A percentile compares a stretch with the other conserved stretches of the same genome.
These are phyloP conservation scores for Leptinotarsa texana DNA, from an alignment of 1,140 invertebrate genomes.

Conservation along the genomic window DNA sequence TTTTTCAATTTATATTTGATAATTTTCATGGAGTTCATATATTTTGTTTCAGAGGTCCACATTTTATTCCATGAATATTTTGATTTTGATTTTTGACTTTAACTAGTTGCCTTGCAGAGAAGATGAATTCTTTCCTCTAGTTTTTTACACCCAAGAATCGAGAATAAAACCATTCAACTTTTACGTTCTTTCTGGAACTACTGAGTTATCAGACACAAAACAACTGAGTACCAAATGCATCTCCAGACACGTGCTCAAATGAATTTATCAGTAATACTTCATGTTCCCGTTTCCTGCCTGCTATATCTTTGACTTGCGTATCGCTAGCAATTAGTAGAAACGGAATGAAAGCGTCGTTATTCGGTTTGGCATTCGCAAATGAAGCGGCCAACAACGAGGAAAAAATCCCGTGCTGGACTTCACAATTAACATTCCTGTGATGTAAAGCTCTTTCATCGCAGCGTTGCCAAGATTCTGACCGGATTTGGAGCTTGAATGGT, in stretches of 20 bases:
- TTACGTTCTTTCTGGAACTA: no score
- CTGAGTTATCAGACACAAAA: neutral
- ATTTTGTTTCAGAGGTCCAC: no score
- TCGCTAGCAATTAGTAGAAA: slow-evolving; percentile 8
- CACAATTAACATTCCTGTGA: slow-evolving; percentile 35
- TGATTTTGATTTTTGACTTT: no score
- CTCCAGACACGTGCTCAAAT: neutral
- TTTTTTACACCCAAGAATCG: no score
- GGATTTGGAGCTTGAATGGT: no score
- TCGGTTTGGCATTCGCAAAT: neutral
- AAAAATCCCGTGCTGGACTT: neutral
- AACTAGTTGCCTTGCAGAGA: no score
- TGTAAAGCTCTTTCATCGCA: slow-evolving; percentile 2
- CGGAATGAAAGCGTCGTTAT: neutral
- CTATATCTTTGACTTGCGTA: neutral
- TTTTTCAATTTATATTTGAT: no score
- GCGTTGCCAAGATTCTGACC: neutral
- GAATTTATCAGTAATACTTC: neutral
- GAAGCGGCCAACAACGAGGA: slow-evolving; percentile 1
- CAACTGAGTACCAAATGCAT: neutral
- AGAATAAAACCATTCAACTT: no score
- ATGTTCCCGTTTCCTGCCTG: neutral
- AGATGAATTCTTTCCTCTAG: no score
- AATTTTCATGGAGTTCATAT: no score
- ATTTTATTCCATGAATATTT: no score